phyloP scores from a whole-genome alignment of 2,797 vertebrate species.

The Notoglanidium macrostoma region DNA sequence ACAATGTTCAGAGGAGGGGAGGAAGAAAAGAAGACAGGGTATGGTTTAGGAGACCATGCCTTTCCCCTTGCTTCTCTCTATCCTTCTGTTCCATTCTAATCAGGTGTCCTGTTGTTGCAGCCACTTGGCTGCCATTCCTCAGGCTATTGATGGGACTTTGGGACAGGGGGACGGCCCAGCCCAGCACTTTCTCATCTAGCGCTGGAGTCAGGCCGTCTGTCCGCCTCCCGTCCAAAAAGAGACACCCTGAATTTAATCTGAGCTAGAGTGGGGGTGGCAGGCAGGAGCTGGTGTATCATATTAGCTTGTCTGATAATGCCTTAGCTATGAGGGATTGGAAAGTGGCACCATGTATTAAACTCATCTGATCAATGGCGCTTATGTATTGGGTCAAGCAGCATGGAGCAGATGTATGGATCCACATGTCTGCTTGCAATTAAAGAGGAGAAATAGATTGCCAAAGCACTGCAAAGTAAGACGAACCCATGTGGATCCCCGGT shows the following conservation, averaged over 20 bases:
- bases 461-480: constrained; percentile 59
- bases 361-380: constrained; percentile 83
- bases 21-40: constrained; percentile 55
- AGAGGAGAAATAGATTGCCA: constrained; percentile 62
- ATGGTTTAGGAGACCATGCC: constrained; percentile 65
- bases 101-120: constrained; percentile 72
- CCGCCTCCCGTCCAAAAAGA: constrained; percentile 65
- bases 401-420: constrained; percentile 77
- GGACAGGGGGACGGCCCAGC: constrained; percentile 59
- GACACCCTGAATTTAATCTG: constrained; percentile 72
- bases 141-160: constrained; percentile 73
- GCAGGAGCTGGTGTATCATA: constrained; percentile 76
- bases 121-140: constrained; percentile 69
- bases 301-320: constrained; percentile 83
- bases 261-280: constrained; percentile 66
- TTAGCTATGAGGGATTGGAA: constrained; percentile 76
- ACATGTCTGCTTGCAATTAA: constrained; percentile 67
- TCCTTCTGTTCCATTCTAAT: constrained; percentile 64
- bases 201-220: constrained; percentile 85
- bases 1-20: constrained; percentile 58
- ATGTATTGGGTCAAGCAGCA: constrained; percentile 79
- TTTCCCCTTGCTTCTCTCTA: constrained; percentile 56
- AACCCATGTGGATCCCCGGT: constrained; percentile 48
- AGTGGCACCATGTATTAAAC: constrained; percentile 81
- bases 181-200: constrained; percentile 68